Conservation (phyloP, 2,888 invertebrate species). For the Pyrgus malvae region DNA sequence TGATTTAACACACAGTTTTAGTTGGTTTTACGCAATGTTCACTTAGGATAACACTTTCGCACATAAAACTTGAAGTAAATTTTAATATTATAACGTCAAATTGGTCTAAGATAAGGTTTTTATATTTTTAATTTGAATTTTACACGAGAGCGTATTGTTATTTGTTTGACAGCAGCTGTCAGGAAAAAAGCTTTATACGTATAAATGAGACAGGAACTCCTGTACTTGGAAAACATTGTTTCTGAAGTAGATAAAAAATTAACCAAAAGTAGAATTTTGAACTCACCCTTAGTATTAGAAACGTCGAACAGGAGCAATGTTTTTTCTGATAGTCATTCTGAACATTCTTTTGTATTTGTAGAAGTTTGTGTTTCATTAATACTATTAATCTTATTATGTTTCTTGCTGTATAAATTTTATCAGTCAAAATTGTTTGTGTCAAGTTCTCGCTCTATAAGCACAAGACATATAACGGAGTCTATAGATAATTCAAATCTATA, state of each 20-base stretch:
- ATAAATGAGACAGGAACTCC: conserved; percentile 11
- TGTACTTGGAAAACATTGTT: conserved; percentile 9
- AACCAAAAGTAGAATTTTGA: neutral
- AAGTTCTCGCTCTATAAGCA: conserved; percentile 8
- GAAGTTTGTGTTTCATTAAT: conserved; percentile 17
- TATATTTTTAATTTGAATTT: too few species aligned
- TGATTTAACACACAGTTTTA: too few species aligned
- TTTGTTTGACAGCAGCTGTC: too few species aligned
- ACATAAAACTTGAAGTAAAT: too few species aligned
- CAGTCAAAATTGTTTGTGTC: conserved; percentile 4
- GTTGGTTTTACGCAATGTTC: too few species aligned
- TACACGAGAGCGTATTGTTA: too few species aligned
- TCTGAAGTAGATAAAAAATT: conserved; percentile 14
- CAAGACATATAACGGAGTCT: conserved; percentile 12
- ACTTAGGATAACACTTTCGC: too few species aligned
- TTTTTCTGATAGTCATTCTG: neutral
- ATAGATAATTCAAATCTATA: conserved; percentile 16
- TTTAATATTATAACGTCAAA: too few species aligned
- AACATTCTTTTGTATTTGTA: conserved; percentile 11
- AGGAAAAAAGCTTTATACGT: too few species aligned
- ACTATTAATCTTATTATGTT: conserved; percentile 9
- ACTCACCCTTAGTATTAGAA: neutral
- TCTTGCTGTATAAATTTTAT: conserved; percentile 12
- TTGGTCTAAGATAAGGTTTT: too few species aligned
- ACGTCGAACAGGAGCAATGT: neutral